Evolutionary conservation across 2,888 invertebrate species (phyloP).

Genomic region (Cataglyphis altisquamis): DNA sequence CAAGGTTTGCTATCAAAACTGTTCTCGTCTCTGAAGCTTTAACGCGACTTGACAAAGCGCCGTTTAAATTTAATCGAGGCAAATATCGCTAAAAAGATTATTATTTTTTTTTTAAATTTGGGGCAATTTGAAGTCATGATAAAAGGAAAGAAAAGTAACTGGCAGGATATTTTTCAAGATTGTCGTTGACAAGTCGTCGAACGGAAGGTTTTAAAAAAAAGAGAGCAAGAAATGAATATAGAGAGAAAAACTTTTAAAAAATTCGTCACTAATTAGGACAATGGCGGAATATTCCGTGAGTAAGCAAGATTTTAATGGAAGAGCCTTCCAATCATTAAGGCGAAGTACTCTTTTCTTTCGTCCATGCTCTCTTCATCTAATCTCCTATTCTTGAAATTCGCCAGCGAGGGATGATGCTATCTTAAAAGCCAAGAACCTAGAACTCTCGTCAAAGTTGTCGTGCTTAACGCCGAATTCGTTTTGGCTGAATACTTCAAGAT

Average conservation of each 20-base stretch:
- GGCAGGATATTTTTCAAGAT: constrained; percentile 42
- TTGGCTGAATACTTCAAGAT: background rate
- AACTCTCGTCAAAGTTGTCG: constrained; percentile 24
- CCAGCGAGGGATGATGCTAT: constrained; percentile 59
- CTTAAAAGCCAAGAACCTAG: constrained; percentile 20
- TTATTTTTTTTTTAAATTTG: constrained; percentile 60
- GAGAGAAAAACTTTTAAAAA: constrained; percentile 72
- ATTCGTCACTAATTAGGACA: constrained; percentile 80
- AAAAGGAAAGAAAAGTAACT: constrained; percentile 60
- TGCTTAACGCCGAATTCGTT: constrained; percentile 19
- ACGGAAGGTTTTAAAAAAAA: constrained; percentile 57
- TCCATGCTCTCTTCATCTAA: constrained; percentile 52
- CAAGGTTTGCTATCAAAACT: constrained; percentile 2
- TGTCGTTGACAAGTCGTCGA: constrained; percentile 32
- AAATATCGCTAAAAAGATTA: constrained; percentile 40
- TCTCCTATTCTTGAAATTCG: constrained; percentile 51
- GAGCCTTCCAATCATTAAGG: constrained; percentile 71
- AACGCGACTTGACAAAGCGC: constrained; percentile 24
- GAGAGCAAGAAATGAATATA: constrained; percentile 14
- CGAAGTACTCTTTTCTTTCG: constrained; percentile 68
- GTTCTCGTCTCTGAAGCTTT: background rate
- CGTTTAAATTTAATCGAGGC: constrained; percentile 39
- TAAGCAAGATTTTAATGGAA: constrained; percentile 76
- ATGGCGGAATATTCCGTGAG: constrained; percentile 67
- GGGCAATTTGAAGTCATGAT: constrained; percentile 30